Conservation (phyloP, 2,888 invertebrate genomes). For the Noctua comes region DNA sequence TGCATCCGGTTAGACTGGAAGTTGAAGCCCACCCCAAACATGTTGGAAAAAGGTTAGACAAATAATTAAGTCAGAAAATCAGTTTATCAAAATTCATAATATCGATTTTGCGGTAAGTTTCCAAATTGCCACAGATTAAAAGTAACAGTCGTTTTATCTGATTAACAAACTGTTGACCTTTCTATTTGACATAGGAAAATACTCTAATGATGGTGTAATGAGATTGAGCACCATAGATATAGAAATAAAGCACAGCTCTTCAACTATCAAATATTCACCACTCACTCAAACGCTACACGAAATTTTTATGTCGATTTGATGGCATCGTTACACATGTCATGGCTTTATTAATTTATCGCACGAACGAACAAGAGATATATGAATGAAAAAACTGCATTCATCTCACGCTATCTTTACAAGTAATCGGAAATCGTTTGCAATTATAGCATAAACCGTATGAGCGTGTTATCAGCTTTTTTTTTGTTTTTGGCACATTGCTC, state of each 20-base stretch:
- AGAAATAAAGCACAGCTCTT: background rate
- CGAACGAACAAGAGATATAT: constrained; percentile 50
- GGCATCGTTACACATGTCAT: constrained; percentile 22
- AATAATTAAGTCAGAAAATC: background rate
- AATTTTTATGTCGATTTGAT: constrained; percentile 43
- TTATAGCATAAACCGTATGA: constrained; percentile 55
- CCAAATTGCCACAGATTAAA: background rate
- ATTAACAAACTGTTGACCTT: background rate
- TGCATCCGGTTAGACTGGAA: background rate
- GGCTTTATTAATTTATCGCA: constrained; percentile 55
- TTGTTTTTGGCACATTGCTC: background rate
- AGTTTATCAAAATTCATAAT: background rate
- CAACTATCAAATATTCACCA: constrained; percentile 22
- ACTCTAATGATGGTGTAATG: background rate
- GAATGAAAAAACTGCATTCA: constrained; percentile 50
- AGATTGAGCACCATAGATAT: constrained; percentile 1
- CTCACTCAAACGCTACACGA: constrained; percentile 12
- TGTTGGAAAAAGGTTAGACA: background rate
- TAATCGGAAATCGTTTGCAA: constrained; percentile 65
- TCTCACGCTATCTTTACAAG: constrained; percentile 64
- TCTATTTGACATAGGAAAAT: background rate
- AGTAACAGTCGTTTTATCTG: constrained; percentile 30
- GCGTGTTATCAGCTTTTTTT: constrained; percentile 44
- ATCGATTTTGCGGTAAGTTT: background rate
- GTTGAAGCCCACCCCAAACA: background rate